Base-by-base conservation (phyloP, 2,113 vertebrate genomes). In the Thermophis baileyi region DNA sequence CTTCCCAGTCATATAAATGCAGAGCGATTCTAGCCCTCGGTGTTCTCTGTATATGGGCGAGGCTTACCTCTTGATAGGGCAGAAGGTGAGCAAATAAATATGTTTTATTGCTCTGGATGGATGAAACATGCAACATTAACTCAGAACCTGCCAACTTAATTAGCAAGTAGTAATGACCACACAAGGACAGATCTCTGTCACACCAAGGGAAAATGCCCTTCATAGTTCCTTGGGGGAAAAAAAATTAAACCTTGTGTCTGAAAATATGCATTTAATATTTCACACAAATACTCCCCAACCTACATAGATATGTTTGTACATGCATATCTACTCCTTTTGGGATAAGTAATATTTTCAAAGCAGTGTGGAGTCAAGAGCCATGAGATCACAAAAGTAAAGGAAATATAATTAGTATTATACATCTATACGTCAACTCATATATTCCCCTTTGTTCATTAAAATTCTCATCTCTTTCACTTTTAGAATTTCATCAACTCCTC, bases 61-160 rank as follows among this genome's bases (percentile, higher is more conserved):
- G 88, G 57, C 54, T 50, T 90, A 25, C 91, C 87, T 93, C 86
- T 90, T 93, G 89, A 93, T 60, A 63, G 92, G 89, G 54, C 46
- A 87, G 92, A 90, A 89, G 92, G 92, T 47, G 60, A 90, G 49
- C 81, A 85, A 86, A 88, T 92, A 92, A 94, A 89, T 88, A 91
- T 53, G 35, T 86, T 89, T 92, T 91, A 90, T 92, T 87, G 93
- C 85, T 92, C 55, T 89, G 25, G 87, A 60, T 86, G 90, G 93
- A 89, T 86, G 90, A 85, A 92, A 55, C 49, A 40, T 93, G 93
- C 90, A 89, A 57, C 87, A 92, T 89, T 91, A 91, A 93, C 53
- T 93, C 46, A 44, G 69, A 81, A 90, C 85, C n/a, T 86, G 57
- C 91, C 91, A 92, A 94, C 30, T 90, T 90, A 54, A 90, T 90